phyloP scores from a whole-genome alignment of 2,888 invertebrate species.

The Asteroscopus sphinx region DNA sequence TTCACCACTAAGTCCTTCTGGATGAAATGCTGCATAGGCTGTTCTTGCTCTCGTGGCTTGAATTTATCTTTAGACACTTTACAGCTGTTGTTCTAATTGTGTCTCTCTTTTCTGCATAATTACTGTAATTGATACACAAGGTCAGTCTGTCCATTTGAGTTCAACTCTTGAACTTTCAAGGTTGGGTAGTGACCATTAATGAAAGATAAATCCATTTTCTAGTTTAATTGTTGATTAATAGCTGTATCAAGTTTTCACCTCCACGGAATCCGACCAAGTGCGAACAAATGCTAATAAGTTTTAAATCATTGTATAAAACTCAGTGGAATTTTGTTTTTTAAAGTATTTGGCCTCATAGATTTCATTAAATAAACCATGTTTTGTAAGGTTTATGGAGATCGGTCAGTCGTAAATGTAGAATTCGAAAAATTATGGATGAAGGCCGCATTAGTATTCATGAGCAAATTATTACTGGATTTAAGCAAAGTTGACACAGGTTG shows the following conservation, averaged over 20 bases:
- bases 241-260: conserved; percentile 14
- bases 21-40: too few relatives aligned
- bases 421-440: background rate
- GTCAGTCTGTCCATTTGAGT: background rate
- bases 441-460: too few relatives aligned
- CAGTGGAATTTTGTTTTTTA: background rate
- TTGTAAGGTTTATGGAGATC: background rate
- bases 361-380: conserved; percentile 2
- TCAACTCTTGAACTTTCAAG: conserved; percentile 6
- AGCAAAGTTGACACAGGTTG: too few relatives aligned
- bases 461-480: too few relatives aligned
- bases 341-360: background rate
- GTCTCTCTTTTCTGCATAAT: background rate
- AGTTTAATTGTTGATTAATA: conserved; percentile 11
- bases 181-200: background rate
- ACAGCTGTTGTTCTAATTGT: background rate
- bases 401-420: background rate
- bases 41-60: too few relatives aligned
- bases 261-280: too few relatives aligned
- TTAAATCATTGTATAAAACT: conserved; percentile 4
- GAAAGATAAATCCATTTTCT: conserved; percentile 14
- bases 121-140: background rate
- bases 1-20: too few relatives aligned
- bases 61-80: background rate
- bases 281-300: conserved; percentile 7